Base-by-base conservation (phyloP, 2,888 invertebrate species). In the Cantharis flavilabris region DNA sequence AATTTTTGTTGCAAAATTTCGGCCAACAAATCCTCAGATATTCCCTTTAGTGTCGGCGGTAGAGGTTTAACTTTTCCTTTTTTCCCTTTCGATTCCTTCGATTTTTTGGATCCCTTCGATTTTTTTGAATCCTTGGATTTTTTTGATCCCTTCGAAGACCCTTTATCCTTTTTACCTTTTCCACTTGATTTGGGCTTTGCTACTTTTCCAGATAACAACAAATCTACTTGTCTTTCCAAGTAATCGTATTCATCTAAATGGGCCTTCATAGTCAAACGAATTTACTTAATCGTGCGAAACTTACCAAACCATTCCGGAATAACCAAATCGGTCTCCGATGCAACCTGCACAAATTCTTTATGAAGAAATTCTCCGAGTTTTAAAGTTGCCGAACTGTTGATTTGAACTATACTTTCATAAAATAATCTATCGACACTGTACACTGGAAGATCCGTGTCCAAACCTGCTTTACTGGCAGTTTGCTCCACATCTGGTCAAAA, bases 351-450 rank as follows among this genome's bases (percentile, higher is more conserved):
- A 78, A 86, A 84, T 3, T 78, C 77, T 18, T 81, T 75, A 63
- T 85, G 77, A 14, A 88, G 85, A 11, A 81, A 80, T 63, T 83
- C 82, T 69, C 85, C 84, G 11, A 88, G 81, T 76, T 84, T 84
- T 10, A 77, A 72, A 7, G 86, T 83, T 20, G 82, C 81, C n/a
- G 81, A 76, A 69, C 78, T 78, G 20, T 76, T 33, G 62, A 84
- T 84, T 33, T 83, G 79, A 3, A 84, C 75, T 20, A 91, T 84
- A 30, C 90, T 89, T 84, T 90, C 89, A 75, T 89, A 89, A 83
- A 89, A 90, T 84, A 89, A 88, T 30, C 86, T 83, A 84, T 91
- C 92, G 75, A 91, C 88, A 84, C 88, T 91, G 78, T 90, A 82
- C 5, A 89, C 89, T 1, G 91, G 90, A 76, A 92, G 80, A 3